Evolutionary conservation across 2,888 invertebrate species (phyloP).

Genomic region (Tipula confusa): DNA sequence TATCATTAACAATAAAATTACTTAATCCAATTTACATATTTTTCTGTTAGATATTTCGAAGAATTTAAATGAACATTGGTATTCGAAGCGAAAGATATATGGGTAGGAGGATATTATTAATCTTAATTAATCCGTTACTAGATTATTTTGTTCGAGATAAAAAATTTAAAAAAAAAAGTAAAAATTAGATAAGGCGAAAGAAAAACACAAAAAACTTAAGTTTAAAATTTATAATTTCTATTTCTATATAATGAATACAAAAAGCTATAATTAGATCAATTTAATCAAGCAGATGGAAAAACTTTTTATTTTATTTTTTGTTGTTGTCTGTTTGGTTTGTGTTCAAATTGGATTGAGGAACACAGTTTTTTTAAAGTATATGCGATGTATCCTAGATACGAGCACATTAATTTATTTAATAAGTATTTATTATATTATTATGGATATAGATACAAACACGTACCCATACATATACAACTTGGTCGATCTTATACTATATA

Average conservation of each 20-base stretch:
- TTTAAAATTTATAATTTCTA: not conserved
- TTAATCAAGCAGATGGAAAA: constrained; percentile 25
- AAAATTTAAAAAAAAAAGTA: not conserved
- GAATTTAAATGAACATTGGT: constrained; percentile 20
- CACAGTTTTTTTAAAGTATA: not conserved
- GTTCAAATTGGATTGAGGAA: not conserved
- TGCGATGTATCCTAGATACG: not conserved
- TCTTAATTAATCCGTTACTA: constrained; percentile 20
- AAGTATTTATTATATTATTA: too few relatives aligned
- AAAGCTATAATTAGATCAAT: constrained; percentile 21
- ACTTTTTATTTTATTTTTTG: not conserved
- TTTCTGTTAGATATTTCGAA: not conserved
- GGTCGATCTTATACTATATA: not conserved
- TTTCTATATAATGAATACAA: not conserved
- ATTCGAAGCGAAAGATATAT: not conserved
- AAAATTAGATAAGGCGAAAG: not conserved
- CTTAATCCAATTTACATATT: constrained; percentile 12
- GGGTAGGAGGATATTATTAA: constrained; percentile 1
- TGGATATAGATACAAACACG: not conserved
- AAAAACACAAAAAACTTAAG: not conserved
- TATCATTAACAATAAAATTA: constrained; percentile 20
- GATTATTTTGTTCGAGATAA: not conserved
- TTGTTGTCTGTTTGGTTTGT: not conserved
- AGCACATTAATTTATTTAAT: not conserved
- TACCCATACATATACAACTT: not conserved